A percentile compares a stretch with the other conserved stretches of the same genome.
These are phyloP conservation scores for Paratrypauchen microcephalus DNA, from an alignment of 2,797 vertebrate species.

Conservation along the genomic window DNA sequence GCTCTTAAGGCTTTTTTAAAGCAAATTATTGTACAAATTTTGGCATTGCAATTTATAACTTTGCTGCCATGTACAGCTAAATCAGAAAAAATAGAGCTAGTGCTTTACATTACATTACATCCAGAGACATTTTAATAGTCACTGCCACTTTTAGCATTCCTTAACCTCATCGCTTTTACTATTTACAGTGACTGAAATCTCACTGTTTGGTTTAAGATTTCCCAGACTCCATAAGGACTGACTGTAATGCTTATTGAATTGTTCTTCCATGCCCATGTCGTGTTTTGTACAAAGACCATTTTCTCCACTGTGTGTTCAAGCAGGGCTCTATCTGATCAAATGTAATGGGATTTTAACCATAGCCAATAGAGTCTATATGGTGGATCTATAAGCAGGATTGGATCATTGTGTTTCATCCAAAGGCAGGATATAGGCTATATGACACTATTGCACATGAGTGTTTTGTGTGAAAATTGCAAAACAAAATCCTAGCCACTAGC, in stretches of 20 bases:
- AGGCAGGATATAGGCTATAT: too few species aligned
- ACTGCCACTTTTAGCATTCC: neutral
- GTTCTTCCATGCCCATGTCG: neutral
- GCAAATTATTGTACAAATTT: too few species aligned
- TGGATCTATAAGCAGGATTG: neutral
- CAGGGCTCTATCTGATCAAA: slow-evolving; percentile 14
- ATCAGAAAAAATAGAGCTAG: neutral
- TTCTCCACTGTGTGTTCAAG: neutral
- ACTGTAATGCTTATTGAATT: neutral
- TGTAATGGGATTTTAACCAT: slow-evolving; percentile 1
- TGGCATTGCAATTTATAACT: neutral
- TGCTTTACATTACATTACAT: neutral
- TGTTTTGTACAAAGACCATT: neutral
- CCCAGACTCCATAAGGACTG: neutral
- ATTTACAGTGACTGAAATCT: neutral
- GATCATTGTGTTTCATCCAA: neutral
- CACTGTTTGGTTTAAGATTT: neutral
- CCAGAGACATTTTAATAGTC: neutral
- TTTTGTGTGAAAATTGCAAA: neutral
- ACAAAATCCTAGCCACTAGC: too few species aligned
- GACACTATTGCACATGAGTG: neutral
- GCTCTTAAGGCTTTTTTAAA: neutral
- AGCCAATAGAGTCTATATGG: neutral
- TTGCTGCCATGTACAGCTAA: neutral
- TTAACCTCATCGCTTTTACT: neutral